phyloP scores from a whole-genome alignment of 2,888 invertebrate genomes.

The Acanthopleura granulata region DNA sequence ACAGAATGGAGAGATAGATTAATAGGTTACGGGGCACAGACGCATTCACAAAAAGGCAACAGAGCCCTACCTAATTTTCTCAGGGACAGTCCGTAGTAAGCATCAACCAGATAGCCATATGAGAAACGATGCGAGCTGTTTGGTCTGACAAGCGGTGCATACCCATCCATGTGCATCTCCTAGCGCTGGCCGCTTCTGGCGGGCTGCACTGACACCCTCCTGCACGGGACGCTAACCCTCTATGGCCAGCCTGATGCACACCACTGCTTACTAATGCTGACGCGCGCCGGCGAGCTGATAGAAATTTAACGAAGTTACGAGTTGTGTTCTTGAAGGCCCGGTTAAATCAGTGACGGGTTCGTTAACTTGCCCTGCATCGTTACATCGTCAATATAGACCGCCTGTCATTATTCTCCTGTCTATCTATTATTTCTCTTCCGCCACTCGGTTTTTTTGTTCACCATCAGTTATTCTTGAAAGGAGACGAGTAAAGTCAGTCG shows the following conservation, averaged over 20 bases:
- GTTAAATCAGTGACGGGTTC: slow-evolving; percentile 3
- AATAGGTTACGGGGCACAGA: slow-evolving; percentile 7
- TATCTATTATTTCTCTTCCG: slow-evolving; percentile 9
- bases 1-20: background rate
- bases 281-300: background rate
- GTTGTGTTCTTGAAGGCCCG: background rate
- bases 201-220: slow-evolving; percentile 2
- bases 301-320: slow-evolving; percentile 21
- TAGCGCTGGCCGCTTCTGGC: background rate
- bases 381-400: slow-evolving; percentile 17
- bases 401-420: slow-evolving; percentile 1
- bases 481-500: background rate
- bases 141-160: slow-evolving; percentile 7
- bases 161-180: slow-evolving; percentile 20
- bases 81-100: slow-evolving; percentile 16
- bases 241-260: slow-evolving; percentile 16
- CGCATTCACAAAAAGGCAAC: slow-evolving; percentile 4
- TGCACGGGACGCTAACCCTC: slow-evolving; percentile 18
- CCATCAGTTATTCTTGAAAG: background rate
- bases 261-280: slow-evolving; percentile 12
- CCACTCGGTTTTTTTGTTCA: background rate
- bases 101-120: slow-evolving; percentile 19
- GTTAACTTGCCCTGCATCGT: slow-evolving; percentile 20
- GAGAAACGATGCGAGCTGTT: slow-evolving; percentile 19
- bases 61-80: slow-evolving; percentile 21